Evolutionary conservation across 2,113 vertebrate genomes (phyloP).

Genomic region (Vidua chalybeata): DNA sequence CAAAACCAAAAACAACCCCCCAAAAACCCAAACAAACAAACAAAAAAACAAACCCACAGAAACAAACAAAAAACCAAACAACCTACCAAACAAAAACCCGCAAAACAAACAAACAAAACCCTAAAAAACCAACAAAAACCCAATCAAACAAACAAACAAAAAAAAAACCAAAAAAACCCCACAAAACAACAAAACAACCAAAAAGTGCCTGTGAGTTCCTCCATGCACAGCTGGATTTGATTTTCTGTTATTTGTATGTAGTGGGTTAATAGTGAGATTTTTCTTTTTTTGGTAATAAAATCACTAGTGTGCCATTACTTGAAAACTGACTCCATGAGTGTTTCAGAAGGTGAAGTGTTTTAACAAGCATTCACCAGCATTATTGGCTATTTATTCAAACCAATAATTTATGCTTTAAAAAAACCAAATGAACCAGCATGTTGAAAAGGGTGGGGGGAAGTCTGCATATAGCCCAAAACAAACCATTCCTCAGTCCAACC

Average conservation of each 20-base stretch:
- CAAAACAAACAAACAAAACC: no score
- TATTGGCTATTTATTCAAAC: constrained; percentile 6
- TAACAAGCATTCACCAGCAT: constrained; percentile 8
- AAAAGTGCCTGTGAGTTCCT: not conserved
- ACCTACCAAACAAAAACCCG: no score
- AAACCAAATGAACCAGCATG: not conserved
- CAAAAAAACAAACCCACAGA: no score
- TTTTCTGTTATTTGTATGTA: not conserved
- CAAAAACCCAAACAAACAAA: no score
- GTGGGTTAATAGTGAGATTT: not conserved
- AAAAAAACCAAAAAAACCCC: no score
- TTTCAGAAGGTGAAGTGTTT: constrained; percentile 28
- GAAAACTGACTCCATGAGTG: constrained; percentile 34
- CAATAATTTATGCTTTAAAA: not conserved
- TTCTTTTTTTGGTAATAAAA: constrained; percentile 18
- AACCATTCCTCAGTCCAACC: not conserved
- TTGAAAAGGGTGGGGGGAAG: not conserved
- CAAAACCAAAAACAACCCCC: no score
- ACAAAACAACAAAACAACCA: no score
- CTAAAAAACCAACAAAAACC: no score
- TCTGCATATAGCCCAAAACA: not conserved
- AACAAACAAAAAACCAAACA: no score
- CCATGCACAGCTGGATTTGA: not conserved
- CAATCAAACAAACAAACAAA: no score
- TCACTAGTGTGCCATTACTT: not conserved